These are phyloP conservation scores for Cottus gobio DNA, from an alignment of 2,113 vertebrate species.

Conservation along the genomic window DNA sequence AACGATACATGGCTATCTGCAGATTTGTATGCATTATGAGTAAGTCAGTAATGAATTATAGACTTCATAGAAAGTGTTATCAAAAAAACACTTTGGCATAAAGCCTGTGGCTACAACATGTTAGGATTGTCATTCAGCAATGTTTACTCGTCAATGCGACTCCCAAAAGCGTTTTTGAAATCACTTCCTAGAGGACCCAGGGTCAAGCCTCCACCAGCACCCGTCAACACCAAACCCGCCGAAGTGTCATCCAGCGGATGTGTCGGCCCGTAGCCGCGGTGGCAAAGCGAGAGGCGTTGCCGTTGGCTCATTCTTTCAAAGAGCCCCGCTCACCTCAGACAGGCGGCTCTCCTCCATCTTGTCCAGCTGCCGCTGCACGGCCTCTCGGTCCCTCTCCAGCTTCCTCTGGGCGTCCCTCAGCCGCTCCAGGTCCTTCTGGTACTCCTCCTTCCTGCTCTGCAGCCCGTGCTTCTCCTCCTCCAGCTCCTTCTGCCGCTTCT, in stretches of 20 bases:
- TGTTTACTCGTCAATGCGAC: background rate
- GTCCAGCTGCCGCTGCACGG: constrained; percentile 84
- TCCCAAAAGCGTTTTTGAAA: constrained; percentile 5
- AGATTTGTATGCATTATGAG: background rate
- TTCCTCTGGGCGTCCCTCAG: constrained; percentile 89
- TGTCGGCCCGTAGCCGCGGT: background rate
- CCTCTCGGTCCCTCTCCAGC: constrained; percentile 89
- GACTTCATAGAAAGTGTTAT: background rate
- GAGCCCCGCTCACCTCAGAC: constrained; percentile 63
- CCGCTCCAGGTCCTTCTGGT: constrained; percentile 91
- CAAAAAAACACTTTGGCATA: background rate
- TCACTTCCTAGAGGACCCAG: constrained; percentile 6
- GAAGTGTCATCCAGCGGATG: constrained; percentile 25
- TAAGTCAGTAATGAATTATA: background rate
- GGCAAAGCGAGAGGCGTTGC: background rate
- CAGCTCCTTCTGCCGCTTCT: constrained; percentile 78
- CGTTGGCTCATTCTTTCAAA: too few relatives aligned
- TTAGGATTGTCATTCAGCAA: background rate
- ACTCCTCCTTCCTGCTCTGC: constrained; percentile 83
- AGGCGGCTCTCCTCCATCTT: constrained; percentile 77
- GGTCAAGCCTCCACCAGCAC: constrained; percentile 3
- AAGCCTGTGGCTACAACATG: background rate
- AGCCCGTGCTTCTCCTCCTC: constrained; percentile 84
- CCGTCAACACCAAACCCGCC: constrained; percentile 26
- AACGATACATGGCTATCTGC: background rate